phyloP scores from a whole-genome alignment of 2,113 vertebrate genomes.

The Ameiurus melas region DNA sequence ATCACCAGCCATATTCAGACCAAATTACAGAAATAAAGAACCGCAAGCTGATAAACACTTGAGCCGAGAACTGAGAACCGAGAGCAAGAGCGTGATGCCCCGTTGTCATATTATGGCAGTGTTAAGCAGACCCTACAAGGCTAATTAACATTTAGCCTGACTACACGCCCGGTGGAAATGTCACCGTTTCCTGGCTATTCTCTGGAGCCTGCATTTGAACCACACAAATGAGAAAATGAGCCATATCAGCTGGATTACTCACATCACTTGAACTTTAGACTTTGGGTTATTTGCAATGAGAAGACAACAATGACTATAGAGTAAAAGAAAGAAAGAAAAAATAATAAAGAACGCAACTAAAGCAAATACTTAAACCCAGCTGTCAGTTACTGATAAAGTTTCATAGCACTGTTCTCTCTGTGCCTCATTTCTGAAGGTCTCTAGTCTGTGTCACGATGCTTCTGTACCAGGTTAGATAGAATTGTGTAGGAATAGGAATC shows the following conservation, averaged over 20 bases:
- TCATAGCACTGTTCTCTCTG: too few relatives aligned
- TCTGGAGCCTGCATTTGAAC: neutral
- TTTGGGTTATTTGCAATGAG: neutral
- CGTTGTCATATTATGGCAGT: neutral
- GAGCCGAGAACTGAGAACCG: neutral
- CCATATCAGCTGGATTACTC: constrained; percentile 6
- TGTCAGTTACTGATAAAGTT: neutral
- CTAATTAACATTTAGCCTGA: constrained; percentile 41
- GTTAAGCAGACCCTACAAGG: constrained; percentile 11
- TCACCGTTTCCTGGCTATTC: constrained; percentile 19
- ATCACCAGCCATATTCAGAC: neutral
- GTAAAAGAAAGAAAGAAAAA: neutral
- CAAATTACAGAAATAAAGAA: neutral
- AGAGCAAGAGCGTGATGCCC: constrained; percentile 5
- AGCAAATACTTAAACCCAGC: neutral
- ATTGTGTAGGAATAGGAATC: too few relatives aligned
- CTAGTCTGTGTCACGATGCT: too few relatives aligned
- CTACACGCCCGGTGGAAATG: constrained; percentile 19
- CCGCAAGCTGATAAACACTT: neutral
- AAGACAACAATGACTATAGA: neutral
- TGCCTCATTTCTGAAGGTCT: too few relatives aligned
- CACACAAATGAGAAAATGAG: constrained; percentile 25
- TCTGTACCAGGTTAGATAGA: too few relatives aligned
- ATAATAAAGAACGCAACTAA: neutral
- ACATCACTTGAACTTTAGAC: constrained; percentile 24